Percentiles rank a stretch among this genome's conserved stretches.
Conservation (phyloP, 2,113 vertebrate genomes). For the Mustela nigripes region DNA sequence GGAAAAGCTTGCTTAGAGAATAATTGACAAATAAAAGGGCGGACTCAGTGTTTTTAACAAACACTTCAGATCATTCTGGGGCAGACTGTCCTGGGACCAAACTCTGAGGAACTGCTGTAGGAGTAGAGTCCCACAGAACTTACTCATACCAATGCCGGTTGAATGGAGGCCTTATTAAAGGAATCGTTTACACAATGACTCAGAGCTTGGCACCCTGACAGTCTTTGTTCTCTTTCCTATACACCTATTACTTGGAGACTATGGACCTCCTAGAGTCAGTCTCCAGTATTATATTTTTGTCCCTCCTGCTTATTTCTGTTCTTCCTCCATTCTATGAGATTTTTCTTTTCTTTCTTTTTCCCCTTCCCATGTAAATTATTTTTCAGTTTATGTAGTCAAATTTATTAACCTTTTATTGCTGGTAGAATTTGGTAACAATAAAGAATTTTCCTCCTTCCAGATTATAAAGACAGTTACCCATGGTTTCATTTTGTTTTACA, state of each 20-base stretch:
- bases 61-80: neutral
- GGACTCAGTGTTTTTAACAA: constrained; percentile 1
- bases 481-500: constrained; percentile 8
- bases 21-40: neutral
- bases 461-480: constrained; percentile 8
- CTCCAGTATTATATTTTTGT: neutral
- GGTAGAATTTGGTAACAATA: neutral
- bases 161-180: neutral
- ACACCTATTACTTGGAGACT: neutral
- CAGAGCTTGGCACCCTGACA: neutral
- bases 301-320: neutral
- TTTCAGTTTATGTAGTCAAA: neutral
- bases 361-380: neutral
- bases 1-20: constrained; percentile 4
- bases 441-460: neutral
- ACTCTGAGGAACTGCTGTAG: neutral
- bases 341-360: neutral
- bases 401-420: neutral
- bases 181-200: neutral
- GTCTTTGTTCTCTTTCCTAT: neutral
- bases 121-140: neutral
- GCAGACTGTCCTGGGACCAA: neutral
- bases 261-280: neutral
- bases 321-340: neutral
- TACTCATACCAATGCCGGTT: neutral